These are phyloP conservation scores for Fundulus diaphanus DNA, from an alignment of 2,797 vertebrate genomes.

Conservation along the genomic window DNA sequence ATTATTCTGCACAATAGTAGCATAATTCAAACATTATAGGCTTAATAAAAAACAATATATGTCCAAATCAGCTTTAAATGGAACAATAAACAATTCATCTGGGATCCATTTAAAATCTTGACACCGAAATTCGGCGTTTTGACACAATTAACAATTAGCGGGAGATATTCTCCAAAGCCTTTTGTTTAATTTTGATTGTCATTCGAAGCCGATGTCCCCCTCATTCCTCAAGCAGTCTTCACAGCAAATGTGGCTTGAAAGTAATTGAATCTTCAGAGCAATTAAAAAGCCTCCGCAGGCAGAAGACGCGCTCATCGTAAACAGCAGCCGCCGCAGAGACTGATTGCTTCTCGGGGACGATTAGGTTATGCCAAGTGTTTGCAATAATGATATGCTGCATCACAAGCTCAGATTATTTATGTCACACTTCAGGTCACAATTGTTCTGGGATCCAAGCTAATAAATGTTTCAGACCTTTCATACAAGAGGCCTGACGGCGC, in stretches of 20 bases:
- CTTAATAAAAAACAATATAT: neutral
- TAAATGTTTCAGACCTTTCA: neutral
- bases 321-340: slow-evolving; percentile 14
- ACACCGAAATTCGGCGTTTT: slow-evolving; percentile 5
- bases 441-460: neutral
- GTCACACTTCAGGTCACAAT: slow-evolving; percentile 4
- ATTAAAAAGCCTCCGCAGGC: slow-evolving; percentile 32
- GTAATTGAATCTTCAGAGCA: slow-evolving; percentile 22
- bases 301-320: slow-evolving; percentile 13
- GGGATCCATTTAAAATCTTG: neutral
- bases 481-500: neutral
- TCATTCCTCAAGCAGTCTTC: slow-evolving; percentile 5
- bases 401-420: neutral
- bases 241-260: slow-evolving; percentile 21
- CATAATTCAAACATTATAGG: slow-evolving; percentile 1
- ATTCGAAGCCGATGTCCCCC: slow-evolving; percentile 12
- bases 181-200: neutral
- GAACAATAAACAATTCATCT: neutral
- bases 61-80: slow-evolving; percentile 6
- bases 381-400: slow-evolving; percentile 6
- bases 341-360: slow-evolving; percentile 8
- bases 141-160: neutral
- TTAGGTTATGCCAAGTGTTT: slow-evolving; percentile 12
- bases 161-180: neutral
- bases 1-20: neutral